Evolutionary conservation across 2,888 invertebrate genomes (phyloP).

Genomic region (Neoaliturus tenellus): DNA sequence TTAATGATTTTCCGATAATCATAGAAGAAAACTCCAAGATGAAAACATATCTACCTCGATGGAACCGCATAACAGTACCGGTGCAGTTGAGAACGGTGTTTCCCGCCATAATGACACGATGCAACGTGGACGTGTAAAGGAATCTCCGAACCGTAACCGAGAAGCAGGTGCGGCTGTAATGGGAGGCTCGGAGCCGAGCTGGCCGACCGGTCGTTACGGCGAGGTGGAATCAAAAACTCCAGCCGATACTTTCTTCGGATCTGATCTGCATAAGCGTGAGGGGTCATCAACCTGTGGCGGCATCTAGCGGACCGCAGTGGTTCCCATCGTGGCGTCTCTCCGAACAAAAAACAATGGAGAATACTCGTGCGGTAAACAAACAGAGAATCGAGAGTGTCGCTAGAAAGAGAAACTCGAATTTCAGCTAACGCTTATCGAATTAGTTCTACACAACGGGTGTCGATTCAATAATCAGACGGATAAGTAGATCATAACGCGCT

Average conservation of each 20-base stretch:
- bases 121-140: slow-evolving; percentile 10
- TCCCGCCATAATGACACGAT: neutral
- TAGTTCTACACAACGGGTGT: slow-evolving; percentile 20
- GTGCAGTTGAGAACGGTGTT: neutral
- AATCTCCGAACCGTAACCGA: neutral
- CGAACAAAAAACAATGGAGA: neutral
- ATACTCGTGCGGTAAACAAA: neutral
- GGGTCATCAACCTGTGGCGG: slow-evolving; percentile 20
- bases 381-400: neutral
- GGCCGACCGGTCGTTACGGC: neutral
- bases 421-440: neutral
- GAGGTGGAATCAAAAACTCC: slow-evolving; percentile 37
- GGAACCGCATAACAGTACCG: no score
- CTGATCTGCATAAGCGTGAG: slow-evolving; percentile 38
- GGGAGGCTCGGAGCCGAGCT: neutral
- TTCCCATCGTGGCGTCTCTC: neutral
- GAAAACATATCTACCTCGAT: no score
- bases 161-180: neutral
- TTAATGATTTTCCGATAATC: no score
- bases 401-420: neutral
- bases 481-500: slow-evolving; percentile 48
- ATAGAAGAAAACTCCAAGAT: no score
- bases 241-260: slow-evolving; percentile 40
- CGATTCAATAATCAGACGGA: slow-evolving; percentile 35
- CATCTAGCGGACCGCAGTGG: neutral